These are phyloP conservation scores for Molothrus ater DNA, from an alignment of 2,797 vertebrate genomes.

Conservation along the genomic window DNA sequence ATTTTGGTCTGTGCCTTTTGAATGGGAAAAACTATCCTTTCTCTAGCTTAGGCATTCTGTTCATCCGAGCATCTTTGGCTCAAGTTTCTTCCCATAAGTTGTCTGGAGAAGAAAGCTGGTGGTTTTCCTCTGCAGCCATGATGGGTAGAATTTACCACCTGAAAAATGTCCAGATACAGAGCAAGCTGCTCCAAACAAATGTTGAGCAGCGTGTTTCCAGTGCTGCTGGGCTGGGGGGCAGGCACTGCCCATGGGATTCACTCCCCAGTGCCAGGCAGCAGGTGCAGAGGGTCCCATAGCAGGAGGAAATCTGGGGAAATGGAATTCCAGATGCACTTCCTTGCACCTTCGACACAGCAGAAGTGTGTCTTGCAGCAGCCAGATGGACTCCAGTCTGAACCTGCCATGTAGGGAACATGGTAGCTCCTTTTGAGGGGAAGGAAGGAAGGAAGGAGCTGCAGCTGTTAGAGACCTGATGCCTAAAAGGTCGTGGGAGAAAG, in stretches of 20 bases:
- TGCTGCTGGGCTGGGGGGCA: background rate
- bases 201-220: background rate
- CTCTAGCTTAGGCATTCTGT: background rate
- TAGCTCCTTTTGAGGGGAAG: background rate
- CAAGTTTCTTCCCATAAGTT: background rate
- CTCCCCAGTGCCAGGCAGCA: background rate
- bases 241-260: rapidly evolving
- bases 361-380: background rate
- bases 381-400: background rate
- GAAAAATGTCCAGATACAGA: background rate
- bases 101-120: background rate
- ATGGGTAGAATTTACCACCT: background rate
- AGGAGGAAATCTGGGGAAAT: background rate
- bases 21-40: constrained; percentile 48
- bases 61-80: background rate
- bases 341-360: background rate
- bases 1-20: constrained; percentile 53
- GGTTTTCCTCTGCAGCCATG: background rate
- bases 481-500: constrained; percentile 33
- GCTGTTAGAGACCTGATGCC: background rate
- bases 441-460: constrained; percentile 27
- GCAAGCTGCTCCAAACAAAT: background rate
- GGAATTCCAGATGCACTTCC: background rate
- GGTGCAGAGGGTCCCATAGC: background rate
- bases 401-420: background rate